Base-by-base conservation (phyloP, 2,113 vertebrate genomes). In the Vanacampus margaritifer region DNA sequence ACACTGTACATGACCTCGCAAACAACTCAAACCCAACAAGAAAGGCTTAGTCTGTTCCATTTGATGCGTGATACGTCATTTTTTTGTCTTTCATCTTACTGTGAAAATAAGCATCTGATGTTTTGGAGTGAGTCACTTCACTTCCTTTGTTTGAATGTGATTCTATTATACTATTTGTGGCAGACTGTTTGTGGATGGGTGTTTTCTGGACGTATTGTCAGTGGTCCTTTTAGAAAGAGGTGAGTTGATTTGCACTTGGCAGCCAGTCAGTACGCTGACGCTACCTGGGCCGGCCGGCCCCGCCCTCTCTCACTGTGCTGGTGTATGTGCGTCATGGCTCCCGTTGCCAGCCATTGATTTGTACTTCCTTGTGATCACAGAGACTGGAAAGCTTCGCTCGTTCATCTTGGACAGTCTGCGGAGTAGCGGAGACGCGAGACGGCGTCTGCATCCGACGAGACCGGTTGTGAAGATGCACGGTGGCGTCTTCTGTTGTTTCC, bases 211-310 rank as follows among this genome's bases (percentile, higher is more conserved):
- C 56, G 7, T 36, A 56, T 50, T 54, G 41, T 14, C 36, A 6
- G 58, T 13, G 16, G 36, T 72, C 6, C 1, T 39, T 79, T 60
- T 51, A 36, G 32, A 59, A 70, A 65, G 9, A 10, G n/a, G 65
- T 53, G n/a, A 39, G 51, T 73, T 64, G 58, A 46, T 73, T 64
- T 73, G n/a, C 59, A 36, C 56, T 81, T 86, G 78, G 79, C 82
- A 84, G 41, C 24, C 69, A 62, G 67, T 79, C 66, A 2, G 76
- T 65, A 71, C 70, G 66, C 82, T 86, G 86, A 80, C 82, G 67
- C 63, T 89, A 87, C 87, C 87, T 90, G 86, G 71, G 69, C 39
- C 19, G 71, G 69, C 39, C 19, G 59, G 78, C 87, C 81, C 81
- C 89, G 64, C 90, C 87, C 84, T 79, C 59, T 23, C 72, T 41